Conservation (phyloP, 2,113 vertebrate species). For the Eleginops maclovinus region DNA sequence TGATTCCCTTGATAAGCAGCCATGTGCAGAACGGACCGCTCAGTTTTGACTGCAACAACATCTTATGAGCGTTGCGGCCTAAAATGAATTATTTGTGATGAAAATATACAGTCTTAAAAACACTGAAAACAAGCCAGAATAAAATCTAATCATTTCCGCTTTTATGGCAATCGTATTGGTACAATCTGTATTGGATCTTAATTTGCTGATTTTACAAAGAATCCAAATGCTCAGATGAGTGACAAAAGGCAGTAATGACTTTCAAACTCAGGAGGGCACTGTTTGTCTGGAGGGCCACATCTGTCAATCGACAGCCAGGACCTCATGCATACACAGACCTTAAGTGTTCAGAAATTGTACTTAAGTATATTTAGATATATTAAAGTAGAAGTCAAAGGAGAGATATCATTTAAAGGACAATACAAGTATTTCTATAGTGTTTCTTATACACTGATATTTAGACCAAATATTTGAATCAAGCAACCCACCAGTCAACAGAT, state of each 20-base stretch:
- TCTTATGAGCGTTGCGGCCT: background rate
- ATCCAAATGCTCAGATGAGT: background rate
- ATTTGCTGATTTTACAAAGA: background rate
- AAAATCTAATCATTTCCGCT: too few species aligned
- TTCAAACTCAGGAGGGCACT: conserved; percentile 61
- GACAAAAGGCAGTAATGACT: conserved; percentile 15
- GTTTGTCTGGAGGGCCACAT: conserved; percentile 33
- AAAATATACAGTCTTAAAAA: too few species aligned
- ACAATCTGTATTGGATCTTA: background rate
- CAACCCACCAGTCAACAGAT: too few species aligned
- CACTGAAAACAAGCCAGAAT: background rate
- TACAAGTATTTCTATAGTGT: background rate
- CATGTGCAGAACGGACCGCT: background rate
- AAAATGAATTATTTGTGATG: background rate
- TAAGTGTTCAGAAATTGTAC: conserved; percentile 1
- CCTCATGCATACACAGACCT: background rate
- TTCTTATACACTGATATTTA: background rate
- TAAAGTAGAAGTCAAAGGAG: background rate
- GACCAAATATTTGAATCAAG: too few species aligned
- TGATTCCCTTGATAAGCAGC: background rate
- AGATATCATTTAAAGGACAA: background rate
- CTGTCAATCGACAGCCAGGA: background rate
- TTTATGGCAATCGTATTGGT: too few species aligned
- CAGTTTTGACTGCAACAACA: background rate
- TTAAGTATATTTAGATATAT: background rate